Evolutionary conservation across 2,113 vertebrate species (phyloP), one percentile per base, ranked within the genome.

Genomic region (Odocoileus virginianus): DNA sequence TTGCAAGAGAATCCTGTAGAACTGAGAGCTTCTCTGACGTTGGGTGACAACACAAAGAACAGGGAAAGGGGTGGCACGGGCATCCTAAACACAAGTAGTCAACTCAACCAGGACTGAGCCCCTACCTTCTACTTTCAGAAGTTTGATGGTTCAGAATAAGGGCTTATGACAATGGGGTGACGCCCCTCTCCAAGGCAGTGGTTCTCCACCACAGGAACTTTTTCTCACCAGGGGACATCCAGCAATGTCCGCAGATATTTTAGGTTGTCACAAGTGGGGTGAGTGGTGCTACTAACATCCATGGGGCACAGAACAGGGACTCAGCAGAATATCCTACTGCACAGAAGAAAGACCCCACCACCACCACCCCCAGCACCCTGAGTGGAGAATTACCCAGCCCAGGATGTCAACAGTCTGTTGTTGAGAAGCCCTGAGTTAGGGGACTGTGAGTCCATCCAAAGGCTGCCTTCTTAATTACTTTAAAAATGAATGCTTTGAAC

Each of bases 41-140:
- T 2, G 11, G 54, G 40, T 28, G 15, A n/a, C 13, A 40, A 58
- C 7, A 40, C 4, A 54, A 16, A 78, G 94, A 27, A 27, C 33
- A 1, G 15, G 14, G 13, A 9, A 7, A 50, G 6, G 1, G 36
- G 16, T 2, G 8, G 7, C 10, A 7, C 7, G 28, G 30, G 12
- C 27, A 33, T 1, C 9, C 17, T 43, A 23, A 95, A 40, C 15
- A 28, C 1, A 43, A 60, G 60, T 3, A 6, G 33, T 94, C 71
- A n/a, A 4, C 36, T 79, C 43, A 71, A 10, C 27, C 0, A 28
- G 15, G 21, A 45, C n/a, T 71, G 57, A 28, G 7, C 54, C 17
- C 25, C 47, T 45, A 27, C 45, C 58, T 40, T 6, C 79, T 27
- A 7, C 5, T 15, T 58, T 79, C 23, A 43, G 2, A 88, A 43